Evolutionary conservation across 2,797 vertebrate species (phyloP).

Genomic region (Sebastes hubbsi): DNA sequence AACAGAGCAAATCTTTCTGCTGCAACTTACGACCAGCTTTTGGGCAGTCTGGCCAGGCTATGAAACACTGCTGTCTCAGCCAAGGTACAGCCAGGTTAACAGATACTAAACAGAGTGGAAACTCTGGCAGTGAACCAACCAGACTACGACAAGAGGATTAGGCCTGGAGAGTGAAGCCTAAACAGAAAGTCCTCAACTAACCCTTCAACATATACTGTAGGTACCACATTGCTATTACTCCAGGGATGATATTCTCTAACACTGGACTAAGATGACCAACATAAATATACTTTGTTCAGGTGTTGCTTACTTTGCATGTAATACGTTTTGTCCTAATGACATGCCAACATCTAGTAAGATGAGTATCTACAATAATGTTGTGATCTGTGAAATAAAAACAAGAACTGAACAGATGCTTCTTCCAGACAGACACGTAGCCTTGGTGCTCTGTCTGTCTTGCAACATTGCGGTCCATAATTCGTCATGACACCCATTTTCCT

Average conservation of each 20-base stretch:
- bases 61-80: conserved; percentile 47
- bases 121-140: conserved; percentile 33
- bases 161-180: not conserved
- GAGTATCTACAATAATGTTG: not conserved
- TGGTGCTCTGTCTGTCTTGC: not conserved
- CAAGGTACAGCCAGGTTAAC: conserved; percentile 50
- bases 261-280: not conserved
- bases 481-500: not conserved
- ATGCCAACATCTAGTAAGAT: not conserved
- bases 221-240: not conserved
- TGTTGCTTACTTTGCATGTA: not conserved
- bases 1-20: conserved; percentile 7
- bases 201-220: not conserved
- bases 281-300: not conserved
- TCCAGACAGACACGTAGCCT: not conserved
- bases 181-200: conserved; percentile 11
- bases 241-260: not conserved
- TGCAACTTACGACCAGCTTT: conserved; percentile 6
- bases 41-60: conserved; percentile 30
- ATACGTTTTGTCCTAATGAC: not conserved
- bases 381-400: not conserved
- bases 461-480: not conserved
- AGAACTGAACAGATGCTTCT: not conserved
- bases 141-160: conserved; percentile 58
- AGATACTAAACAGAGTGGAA: conserved; percentile 43